These are phyloP conservation scores for Drosophila prostipennis DNA, from an alignment of 2,888 invertebrate species.

Conservation along the genomic window DNA sequence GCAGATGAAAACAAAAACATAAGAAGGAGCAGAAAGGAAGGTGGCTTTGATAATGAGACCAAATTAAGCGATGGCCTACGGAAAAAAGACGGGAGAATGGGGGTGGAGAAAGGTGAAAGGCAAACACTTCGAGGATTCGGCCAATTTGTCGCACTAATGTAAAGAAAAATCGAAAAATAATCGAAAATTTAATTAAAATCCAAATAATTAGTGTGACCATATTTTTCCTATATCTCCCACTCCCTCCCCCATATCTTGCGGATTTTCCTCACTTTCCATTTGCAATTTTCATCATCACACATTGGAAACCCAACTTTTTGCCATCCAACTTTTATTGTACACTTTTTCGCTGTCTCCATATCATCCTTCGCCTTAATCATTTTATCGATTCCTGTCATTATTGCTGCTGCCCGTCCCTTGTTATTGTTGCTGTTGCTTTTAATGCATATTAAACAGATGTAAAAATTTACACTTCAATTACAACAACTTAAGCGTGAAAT, in stretches of 20 bases:
- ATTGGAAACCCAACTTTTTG: slow-evolving; percentile 4
- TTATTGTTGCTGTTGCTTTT: slow-evolving; percentile 42
- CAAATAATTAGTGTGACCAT: too few relatives aligned
- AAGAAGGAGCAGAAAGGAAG: slow-evolving; percentile 1
- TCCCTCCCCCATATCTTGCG: not conserved
- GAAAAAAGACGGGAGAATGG: slow-evolving; percentile 16
- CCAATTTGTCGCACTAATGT: not conserved
- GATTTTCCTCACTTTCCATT: not conserved
- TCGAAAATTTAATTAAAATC: too few relatives aligned
- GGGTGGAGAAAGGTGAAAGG: slow-evolving; percentile 4
- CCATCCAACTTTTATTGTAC: slow-evolving; percentile 4
- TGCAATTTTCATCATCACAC: slow-evolving; percentile 15
- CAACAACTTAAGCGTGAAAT: slow-evolving; percentile 71
- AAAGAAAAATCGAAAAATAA: too few relatives aligned
- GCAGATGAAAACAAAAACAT: slow-evolving; percentile 11
- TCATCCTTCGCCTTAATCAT: slow-evolving; percentile 39
- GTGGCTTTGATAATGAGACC: slow-evolving; percentile 60
- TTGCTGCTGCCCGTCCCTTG: slow-evolving; percentile 16
- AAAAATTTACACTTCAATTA: slow-evolving; percentile 75
- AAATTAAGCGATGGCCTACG: slow-evolving; percentile 54
- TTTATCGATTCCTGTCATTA: slow-evolving; percentile 46
- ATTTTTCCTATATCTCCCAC: not conserved
- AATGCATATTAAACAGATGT: slow-evolving; percentile 79
- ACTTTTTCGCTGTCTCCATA: slow-evolving; percentile 20
- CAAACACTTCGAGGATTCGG: slow-evolving; percentile 5